Conservation (phyloP, 2,797 vertebrate genomes). For the Melanotaenia pygmaea region DNA sequence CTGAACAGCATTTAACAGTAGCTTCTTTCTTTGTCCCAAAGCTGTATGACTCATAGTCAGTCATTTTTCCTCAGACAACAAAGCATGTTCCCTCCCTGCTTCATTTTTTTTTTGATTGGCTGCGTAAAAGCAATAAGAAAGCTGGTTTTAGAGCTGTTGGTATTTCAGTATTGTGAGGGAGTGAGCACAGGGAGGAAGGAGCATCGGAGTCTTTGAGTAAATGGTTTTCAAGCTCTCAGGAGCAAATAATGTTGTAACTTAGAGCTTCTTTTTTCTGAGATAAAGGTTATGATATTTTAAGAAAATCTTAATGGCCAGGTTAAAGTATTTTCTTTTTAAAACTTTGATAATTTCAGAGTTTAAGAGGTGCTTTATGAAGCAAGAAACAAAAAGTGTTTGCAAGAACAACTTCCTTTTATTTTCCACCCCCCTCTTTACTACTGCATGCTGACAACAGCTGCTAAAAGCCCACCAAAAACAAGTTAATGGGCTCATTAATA, state of each 20-base stretch:
- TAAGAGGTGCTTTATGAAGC: conserved; percentile 29
- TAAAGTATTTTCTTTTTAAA: conserved; percentile 35
- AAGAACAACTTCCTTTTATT: conserved; percentile 33
- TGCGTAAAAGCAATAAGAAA: conserved; percentile 47
- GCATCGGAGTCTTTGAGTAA: conserved; percentile 14
- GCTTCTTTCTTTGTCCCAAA: conserved; percentile 47
- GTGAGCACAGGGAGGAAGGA: conserved; percentile 8
- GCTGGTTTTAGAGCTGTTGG: conserved; percentile 6
- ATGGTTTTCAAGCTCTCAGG: conserved; percentile 37
- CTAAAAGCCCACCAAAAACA: conserved; percentile 36
- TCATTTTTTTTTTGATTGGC: conserved; percentile 30
- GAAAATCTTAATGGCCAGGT: conserved; percentile 37
- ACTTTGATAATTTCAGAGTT: conserved; percentile 24
- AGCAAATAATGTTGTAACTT: conserved; percentile 42
- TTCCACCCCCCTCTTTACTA: conserved; percentile 21
- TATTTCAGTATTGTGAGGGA: conserved; percentile 6
- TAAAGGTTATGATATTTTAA: conserved; percentile 34
- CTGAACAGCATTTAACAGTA: conserved; percentile 35
- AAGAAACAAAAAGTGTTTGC: conserved; percentile 17
- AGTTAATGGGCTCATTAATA: conserved; percentile 59
- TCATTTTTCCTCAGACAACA: conserved; percentile 63
- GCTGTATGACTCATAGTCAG: conserved; percentile 52
- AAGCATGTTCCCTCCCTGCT: conserved; percentile 40
- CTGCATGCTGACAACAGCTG: conserved; percentile 27
- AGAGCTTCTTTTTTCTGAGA: conserved; percentile 10